phyloP scores from a whole-genome alignment of 2,113 vertebrate species.

The Bos taurus region ARS-UCD2.0 NC_037352.1:19585001-19585500 shows the following conservation, averaged over 20 bases:
- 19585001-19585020: neutral
- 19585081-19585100: neutral
- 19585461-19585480: neutral
- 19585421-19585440: neutral
- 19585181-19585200: neutral
- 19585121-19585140: neutral
- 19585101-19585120: neutral
- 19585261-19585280: neutral
- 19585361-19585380: neutral
- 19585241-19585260: neutral
- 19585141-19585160: neutral
- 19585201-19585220: neutral
- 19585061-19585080: neutral
- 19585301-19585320: neutral
- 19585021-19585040: neutral
- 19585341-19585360: neutral
- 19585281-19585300: neutral
- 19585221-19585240: neutral
- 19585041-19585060: neutral
- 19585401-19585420: neutral
- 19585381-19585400: neutral
- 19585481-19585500: constrained; percentile 3
- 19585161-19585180: neutral
- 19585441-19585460: neutral
- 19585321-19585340: neutral